Conservation (phyloP, 23 tunicate genomes). For the Halocynthia aurantium region DNA sequence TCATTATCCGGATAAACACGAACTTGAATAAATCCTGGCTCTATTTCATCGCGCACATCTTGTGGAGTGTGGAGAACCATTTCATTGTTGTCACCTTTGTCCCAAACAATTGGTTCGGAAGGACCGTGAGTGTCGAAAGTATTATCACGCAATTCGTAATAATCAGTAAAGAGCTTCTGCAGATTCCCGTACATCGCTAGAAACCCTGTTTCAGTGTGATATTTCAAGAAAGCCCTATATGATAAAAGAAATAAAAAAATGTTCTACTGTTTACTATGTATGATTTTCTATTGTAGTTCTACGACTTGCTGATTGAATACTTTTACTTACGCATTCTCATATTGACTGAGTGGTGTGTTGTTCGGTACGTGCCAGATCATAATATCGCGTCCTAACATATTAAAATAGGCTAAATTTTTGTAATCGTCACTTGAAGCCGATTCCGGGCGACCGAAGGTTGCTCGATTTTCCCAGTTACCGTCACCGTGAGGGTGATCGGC, state of each 20-base stretch:
- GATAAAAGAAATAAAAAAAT: too few species aligned
- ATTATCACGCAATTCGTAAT: background rate
- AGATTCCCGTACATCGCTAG: conserved; percentile 15
- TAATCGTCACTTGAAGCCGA: conserved; percentile 35
- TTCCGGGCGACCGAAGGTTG: conserved; percentile 11
- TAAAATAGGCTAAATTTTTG: conserved; percentile 32
- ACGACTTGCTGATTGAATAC: too few species aligned
- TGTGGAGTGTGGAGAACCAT: background rate
- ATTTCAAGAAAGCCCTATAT: conserved; percentile 5
- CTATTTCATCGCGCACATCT: conserved; percentile 1
- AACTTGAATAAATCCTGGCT: conserved; percentile 13
- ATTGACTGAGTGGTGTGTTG: conserved; percentile 13
- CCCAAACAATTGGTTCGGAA: conserved; percentile 16
- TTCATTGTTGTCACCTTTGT: background rate
- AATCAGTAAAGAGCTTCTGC: background rate
- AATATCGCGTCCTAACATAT: conserved; percentile 22
- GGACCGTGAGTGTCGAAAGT: conserved; percentile 5
- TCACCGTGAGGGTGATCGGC: conserved; percentile 24
- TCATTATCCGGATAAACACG: background rate
- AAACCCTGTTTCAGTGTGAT: conserved; percentile 7
- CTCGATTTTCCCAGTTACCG: conserved; percentile 29
- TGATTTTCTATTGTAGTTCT: too few species aligned
- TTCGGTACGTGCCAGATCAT: conserved; percentile 45
- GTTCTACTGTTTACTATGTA: too few species aligned
- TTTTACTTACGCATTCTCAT: background rate